phyloP scores from a whole-genome alignment of 2,797 vertebrate genomes.

The Micropoecilia bifurca region DNA sequence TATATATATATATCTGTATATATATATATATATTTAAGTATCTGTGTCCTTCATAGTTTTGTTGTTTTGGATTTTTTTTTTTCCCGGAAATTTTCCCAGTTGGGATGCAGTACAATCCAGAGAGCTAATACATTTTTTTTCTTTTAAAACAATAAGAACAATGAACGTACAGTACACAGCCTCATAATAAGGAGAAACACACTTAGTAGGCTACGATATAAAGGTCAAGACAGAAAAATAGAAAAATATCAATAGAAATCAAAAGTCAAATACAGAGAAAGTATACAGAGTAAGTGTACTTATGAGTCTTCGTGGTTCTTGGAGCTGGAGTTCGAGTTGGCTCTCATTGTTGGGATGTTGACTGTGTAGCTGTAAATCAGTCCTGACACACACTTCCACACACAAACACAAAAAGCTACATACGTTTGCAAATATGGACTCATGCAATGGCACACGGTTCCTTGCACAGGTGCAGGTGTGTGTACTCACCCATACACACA shows the following conservation, averaged over 20 bases:
- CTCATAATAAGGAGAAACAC: conserved; percentile 84
- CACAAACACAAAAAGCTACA: conserved; percentile 37
- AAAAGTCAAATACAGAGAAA: conserved; percentile 83
- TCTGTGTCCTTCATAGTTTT: conserved; percentile 76
- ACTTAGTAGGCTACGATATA: conserved; percentile 78
- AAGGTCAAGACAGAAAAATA: conserved; percentile 87
- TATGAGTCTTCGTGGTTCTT: conserved; percentile 76
- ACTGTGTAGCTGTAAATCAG: conserved; percentile 68
- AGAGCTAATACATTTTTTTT: conserved; percentile 71
- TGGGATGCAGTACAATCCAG: conserved; percentile 71
- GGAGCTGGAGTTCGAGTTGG: conserved; percentile 67
- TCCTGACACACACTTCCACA: conserved; percentile 57
- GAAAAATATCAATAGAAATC: conserved; percentile 87
- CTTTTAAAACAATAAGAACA: conserved; percentile 76
- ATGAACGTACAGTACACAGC: conserved; percentile 83
- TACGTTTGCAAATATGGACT: conserved; percentile 57
- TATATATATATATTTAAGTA: conserved; percentile 72
- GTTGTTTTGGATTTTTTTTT: conserved; percentile 59
- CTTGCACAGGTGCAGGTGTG: conserved; percentile 37
- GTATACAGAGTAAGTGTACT: conserved; percentile 71
- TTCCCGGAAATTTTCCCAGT: conserved; percentile 59
- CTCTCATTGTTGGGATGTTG: conserved; percentile 71
- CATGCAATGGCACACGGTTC: conserved; percentile 55
- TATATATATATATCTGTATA: conserved; percentile 63
- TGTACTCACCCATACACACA: conserved; percentile 40